Percentiles rank a stretch among this genome's conserved stretches.
These are phyloP conservation scores for Coregonus suidteri DNA, from an alignment of 2,797 vertebrate genomes.

Conservation along the genomic window DNA sequence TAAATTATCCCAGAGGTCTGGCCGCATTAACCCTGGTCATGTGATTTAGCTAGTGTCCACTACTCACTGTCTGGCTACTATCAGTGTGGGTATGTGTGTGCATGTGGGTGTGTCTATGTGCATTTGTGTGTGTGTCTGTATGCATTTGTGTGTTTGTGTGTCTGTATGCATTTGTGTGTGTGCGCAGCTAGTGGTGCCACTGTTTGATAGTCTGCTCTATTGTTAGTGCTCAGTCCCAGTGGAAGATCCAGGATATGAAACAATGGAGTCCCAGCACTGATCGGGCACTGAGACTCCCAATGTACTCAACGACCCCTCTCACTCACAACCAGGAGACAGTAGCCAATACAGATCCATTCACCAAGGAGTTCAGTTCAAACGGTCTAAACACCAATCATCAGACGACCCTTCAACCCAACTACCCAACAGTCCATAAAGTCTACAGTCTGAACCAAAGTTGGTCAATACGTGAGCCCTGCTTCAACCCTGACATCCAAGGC, in stretches of 20 bases:
- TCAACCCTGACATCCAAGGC: background rate
- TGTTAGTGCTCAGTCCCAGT: slow-evolving; percentile 47
- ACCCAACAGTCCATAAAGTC: background rate
- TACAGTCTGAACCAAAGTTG: background rate
- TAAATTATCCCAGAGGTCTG: background rate
- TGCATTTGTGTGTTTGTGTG: too few species aligned
- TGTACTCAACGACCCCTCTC: slow-evolving; percentile 48
- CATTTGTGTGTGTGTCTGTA: background rate
- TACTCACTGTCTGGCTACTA: background rate
- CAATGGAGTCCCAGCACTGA: slow-evolving; percentile 54
- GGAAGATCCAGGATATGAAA: slow-evolving; percentile 57
- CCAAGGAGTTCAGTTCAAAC: background rate
- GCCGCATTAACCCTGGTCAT: background rate
- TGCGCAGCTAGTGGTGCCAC: slow-evolving; percentile 17
- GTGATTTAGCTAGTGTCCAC: background rate
- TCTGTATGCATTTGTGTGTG: too few species aligned
- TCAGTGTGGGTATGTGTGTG: background rate
- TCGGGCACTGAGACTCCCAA: slow-evolving; percentile 34
- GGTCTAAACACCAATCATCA: background rate
- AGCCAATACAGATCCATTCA: background rate
- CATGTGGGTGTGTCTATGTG: slow-evolving; percentile 9
- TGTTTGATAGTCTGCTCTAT: slow-evolving; percentile 59
- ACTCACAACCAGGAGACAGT: background rate
- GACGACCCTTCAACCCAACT: background rate
- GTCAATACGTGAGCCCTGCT: background rate